Base-by-base conservation (phyloP, 2,888 invertebrate genomes). In the Eupithecia abbreviata region DNA sequence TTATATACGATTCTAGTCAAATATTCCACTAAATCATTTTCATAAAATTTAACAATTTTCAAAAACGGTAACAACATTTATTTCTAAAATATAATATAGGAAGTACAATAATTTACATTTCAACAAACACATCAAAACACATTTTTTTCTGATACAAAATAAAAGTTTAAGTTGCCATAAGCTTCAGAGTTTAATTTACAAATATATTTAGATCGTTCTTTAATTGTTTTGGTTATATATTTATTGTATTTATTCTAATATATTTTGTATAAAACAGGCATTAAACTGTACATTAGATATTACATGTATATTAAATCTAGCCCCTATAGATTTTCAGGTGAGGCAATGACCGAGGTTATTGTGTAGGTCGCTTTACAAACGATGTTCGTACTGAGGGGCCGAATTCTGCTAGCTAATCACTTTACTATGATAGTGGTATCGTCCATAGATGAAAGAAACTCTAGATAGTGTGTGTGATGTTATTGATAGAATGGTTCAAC, bases 31-130 rank as follows among this genome's bases (percentile, higher is more conserved):
- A 87, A 90, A 91, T 92, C 82, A 90, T 88, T 87, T 83, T 30
- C 83, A 91, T 91, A 90, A 89, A 93, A 91, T 94, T 92, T 85
- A 93, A 93, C 93, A 94, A 91, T 93, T 88, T 90, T 90, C 89
- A 88, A 81, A 86, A 92, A 92, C 89, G 84, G 91, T 92, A 94
- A 94, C 94, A 93, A 90, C 90, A 91, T 90, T 88, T 86, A 86
- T 88, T 84, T 85, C 86, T 90, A 90, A 86, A 85, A 84, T 85
- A 87, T 86, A 51, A 74, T 84, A 80, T 79, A 78, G 41, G 75
- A 77, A 79, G 78, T 78, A 75, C 72, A 77, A 71, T 75, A 77
- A 71, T 89, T 87, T 91, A 90, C 87, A 89, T 68, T 62, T 65
- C 67, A 15, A 66, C 30, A n/a, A n/a, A n/a, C n/a, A n/a, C n/a